phyloP scores from a whole-genome alignment of 2,888 invertebrate species.

The Uropetala carovei region DNA sequence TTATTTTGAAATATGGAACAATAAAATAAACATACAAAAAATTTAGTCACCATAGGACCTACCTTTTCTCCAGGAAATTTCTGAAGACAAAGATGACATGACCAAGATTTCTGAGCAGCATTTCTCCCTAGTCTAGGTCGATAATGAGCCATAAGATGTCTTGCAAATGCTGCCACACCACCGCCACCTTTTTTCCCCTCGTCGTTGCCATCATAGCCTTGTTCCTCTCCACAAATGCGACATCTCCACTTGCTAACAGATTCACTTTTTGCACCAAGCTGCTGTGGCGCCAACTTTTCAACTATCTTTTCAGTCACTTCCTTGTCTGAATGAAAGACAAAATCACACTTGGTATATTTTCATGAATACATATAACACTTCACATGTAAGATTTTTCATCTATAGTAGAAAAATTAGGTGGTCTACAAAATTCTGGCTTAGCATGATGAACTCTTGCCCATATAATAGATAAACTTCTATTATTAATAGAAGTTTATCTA shows the following conservation, averaged over 20 bases:
- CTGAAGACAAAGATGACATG: conserved; percentile 70
- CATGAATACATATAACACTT: not conserved
- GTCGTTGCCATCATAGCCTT: conserved; percentile 68
- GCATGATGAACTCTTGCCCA: no score
- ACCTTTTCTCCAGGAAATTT: conserved; percentile 70
- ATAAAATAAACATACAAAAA: not conserved
- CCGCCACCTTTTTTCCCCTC: conserved; percentile 27
- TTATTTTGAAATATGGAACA: not conserved
- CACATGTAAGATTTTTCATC: not conserved
- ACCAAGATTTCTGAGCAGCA: conserved; percentile 71
- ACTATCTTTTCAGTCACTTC: conserved; percentile 70
- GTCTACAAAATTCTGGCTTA: no score
- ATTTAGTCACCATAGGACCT: conserved; percentile 44
- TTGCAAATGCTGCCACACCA: conserved; percentile 72
- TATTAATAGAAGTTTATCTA: no score
- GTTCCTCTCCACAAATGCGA: conserved; percentile 74
- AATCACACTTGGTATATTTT: not conserved
- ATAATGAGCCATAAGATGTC: conserved; percentile 74
- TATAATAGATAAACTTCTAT: no score
- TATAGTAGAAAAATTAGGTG: no score
- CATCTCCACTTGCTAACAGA: conserved; percentile 74
- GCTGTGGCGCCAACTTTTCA: conserved; percentile 70
- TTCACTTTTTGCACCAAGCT: conserved; percentile 71
- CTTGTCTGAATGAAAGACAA: conserved; percentile 67
- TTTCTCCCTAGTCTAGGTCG: conserved; percentile 22